These are phyloP conservation scores for Talpa occidentalis DNA, from an alignment of 2,113 vertebrate species.

Conservation along the genomic window DNA sequence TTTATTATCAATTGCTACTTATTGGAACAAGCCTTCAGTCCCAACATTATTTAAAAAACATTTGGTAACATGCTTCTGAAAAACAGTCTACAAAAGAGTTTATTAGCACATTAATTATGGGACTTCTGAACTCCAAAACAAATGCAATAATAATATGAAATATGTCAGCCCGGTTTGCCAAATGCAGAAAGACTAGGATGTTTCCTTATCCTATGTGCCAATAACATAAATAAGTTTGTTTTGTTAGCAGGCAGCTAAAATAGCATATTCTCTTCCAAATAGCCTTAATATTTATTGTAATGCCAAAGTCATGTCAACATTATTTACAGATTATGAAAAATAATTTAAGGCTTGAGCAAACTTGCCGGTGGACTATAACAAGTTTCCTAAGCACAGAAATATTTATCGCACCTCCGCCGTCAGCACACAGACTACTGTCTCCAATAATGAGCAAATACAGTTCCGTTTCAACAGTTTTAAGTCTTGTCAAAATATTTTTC, in stretches of 20 bases:
- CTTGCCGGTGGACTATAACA: conserved; percentile 82
- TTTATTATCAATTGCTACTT: conserved; percentile 80
- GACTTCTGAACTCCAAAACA: conserved; percentile 77
- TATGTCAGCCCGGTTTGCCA: conserved; percentile 64
- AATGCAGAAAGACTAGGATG: conserved; percentile 52
- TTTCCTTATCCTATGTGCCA: conserved; percentile 63
- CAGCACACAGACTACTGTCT: conserved; percentile 78
- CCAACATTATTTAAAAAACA: conserved; percentile 77
- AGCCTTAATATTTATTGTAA: conserved; percentile 84
- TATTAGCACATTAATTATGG: conserved; percentile 72
- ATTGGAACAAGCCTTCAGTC: conserved; percentile 73
- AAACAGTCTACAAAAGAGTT: conserved; percentile 75
- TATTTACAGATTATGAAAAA: conserved; percentile 86
- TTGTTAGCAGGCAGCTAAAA: conserved; percentile 77
- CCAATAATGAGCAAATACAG: conserved; percentile 85
- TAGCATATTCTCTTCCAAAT: conserved; percentile 83
- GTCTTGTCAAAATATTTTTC: conserved; percentile 89
- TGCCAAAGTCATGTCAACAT: conserved; percentile 86
- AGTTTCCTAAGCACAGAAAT: conserved; percentile 87
- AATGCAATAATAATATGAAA: conserved; percentile 62
- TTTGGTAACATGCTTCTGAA: conserved; percentile 65
- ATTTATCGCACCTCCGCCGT: conserved; percentile 83
- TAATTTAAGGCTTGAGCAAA: conserved; percentile 81
- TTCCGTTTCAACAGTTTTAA: conserved; percentile 86
- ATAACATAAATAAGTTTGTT: conserved; percentile 80